A percentile compares a stretch with the other conserved stretches of the same genome.
These are phyloP conservation scores for Drosophila parabipectinata DNA, from an alignment of 1,140 invertebrate species.

Conservation along the genomic window DNA sequence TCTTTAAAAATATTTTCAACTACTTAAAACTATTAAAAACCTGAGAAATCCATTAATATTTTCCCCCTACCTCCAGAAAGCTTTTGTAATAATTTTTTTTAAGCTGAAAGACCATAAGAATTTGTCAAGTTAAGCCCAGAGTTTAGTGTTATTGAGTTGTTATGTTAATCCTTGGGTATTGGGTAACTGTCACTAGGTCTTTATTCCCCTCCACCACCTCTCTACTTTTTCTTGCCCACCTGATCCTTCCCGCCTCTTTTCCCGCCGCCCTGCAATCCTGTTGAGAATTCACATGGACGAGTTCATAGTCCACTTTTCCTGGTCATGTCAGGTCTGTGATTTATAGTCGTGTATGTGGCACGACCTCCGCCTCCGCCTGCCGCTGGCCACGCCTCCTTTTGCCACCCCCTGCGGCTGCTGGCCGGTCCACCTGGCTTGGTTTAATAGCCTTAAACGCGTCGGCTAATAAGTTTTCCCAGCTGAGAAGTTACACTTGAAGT, in stretches of 20 bases:
- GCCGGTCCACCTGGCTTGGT: slow-evolving; percentile 26
- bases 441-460: slow-evolving; percentile 63
- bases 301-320: slow-evolving; percentile 37
- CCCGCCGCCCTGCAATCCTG: background rate
- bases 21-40: too few relatives aligned
- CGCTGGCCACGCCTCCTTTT: background rate
- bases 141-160: slow-evolving; percentile 6
- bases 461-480: slow-evolving; percentile 66
- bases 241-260: background rate
- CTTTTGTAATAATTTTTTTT: background rate
- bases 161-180: slow-evolving; percentile 36
- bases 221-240: background rate
- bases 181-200: slow-evolving; percentile 29
- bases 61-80: too few relatives aligned
- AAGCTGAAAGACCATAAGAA: background rate
- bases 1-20: too few relatives aligned
- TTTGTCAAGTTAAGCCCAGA: background rate
- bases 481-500: background rate
- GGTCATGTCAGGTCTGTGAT: slow-evolving; percentile 54
- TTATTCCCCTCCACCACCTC: background rate
- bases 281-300: slow-evolving; percentile 4
- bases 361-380: slow-evolving; percentile 6
- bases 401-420: background rate
- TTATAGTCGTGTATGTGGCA: slow-evolving; percentile 60
- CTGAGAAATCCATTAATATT: too few relatives aligned